Percentiles rank a stretch among this genome's conserved stretches.
Conservation (phyloP, 2,797 vertebrate species). For the Alca torda region DNA sequence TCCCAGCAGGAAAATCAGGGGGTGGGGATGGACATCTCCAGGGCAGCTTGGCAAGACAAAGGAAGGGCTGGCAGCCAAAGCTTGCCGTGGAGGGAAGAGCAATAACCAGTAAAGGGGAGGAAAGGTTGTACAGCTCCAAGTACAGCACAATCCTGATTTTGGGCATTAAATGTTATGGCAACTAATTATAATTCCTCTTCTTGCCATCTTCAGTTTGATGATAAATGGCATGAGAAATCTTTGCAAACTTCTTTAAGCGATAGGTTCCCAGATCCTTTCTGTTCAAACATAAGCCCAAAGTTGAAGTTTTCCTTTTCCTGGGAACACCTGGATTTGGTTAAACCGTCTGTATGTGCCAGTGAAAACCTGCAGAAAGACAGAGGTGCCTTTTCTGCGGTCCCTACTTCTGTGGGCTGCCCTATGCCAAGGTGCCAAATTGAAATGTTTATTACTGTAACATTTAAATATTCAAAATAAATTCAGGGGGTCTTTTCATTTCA, state of each 20-base stretch:
- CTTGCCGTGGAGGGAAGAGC: not conserved
- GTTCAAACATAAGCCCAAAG: not conserved
- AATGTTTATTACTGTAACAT: not conserved
- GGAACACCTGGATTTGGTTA: not conserved
- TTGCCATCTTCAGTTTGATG: not conserved
- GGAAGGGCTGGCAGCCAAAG: not conserved
- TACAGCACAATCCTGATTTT: not conserved
- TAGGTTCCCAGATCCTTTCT: not conserved
- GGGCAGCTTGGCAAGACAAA: not conserved
- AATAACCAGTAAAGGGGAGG: not conserved
- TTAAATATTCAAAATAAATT: not conserved
- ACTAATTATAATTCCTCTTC: not conserved
- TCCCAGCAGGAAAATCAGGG: not conserved
- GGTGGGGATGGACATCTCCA: not conserved
- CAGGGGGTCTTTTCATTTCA: not conserved
- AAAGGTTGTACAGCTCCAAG: not conserved
- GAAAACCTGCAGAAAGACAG: not conserved
- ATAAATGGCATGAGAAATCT: not conserved
- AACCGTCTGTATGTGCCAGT: not conserved
- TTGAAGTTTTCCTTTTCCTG: not conserved
- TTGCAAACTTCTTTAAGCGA: not conserved
- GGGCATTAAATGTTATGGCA: not conserved
- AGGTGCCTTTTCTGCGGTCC: not conserved
- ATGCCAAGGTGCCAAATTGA: not conserved
- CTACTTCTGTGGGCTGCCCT: not conserved